Percentiles rank a stretch among this genome's conserved stretches.
Conservation (phyloP, 2,888 invertebrate species). For the Prenolepis imparis region DNA sequence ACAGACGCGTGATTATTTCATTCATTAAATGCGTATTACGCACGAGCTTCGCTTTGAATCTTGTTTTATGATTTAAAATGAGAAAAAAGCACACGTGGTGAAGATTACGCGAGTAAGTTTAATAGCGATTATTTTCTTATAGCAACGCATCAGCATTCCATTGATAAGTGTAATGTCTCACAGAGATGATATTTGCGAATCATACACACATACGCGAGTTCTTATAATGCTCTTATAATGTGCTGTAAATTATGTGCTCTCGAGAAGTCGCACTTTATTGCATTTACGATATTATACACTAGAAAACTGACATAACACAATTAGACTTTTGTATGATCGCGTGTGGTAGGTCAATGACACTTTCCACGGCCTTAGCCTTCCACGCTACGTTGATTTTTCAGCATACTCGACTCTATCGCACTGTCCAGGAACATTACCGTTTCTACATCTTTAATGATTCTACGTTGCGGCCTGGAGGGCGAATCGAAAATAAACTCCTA, state of each 20-base stretch:
- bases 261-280: slow-evolving; percentile 18
- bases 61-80: slow-evolving; percentile 1
- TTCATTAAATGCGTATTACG: not conserved
- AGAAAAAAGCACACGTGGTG: not conserved
- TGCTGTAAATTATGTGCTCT: slow-evolving; percentile 11
- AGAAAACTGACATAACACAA: slow-evolving; percentile 5
- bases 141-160: slow-evolving; percentile 11
- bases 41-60: not conserved
- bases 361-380: slow-evolving; percentile 40
- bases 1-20: not conserved
- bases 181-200: slow-evolving; percentile 3
- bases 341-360: slow-evolving; percentile 49
- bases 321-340: slow-evolving; percentile 38
- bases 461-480: slow-evolving; percentile 71
- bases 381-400: slow-evolving; percentile 44
- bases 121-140: not conserved
- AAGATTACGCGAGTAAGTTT: not conserved
- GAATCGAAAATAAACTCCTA: slow-evolving; percentile 78
- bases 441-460: slow-evolving; percentile 59
- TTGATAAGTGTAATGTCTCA: slow-evolving; percentile 1
- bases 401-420: slow-evolving; percentile 62
- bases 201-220: not conserved
- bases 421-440: slow-evolving; percentile 69
- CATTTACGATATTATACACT: not conserved
- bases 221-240: not conserved